phyloP scores from a whole-genome alignment of 2,797 vertebrate genomes.

The Microhierax caerulescens region DNA sequence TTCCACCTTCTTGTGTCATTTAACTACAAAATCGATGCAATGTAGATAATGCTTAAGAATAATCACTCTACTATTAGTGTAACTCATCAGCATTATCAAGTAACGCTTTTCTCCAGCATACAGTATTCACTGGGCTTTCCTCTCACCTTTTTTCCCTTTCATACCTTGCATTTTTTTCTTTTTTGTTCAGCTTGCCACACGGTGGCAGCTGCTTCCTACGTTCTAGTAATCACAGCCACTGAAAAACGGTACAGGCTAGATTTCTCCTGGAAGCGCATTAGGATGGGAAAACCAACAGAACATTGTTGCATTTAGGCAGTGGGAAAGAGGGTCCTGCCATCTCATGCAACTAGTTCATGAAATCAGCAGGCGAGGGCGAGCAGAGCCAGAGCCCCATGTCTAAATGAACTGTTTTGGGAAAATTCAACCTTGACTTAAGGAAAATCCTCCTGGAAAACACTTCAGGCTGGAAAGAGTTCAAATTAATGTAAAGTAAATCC shows the following conservation, averaged over 20 bases:
- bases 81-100: neutral
- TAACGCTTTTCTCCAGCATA: neutral
- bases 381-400: neutral
- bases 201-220: neutral
- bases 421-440: neutral
- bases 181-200: neutral
- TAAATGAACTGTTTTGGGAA: neutral
- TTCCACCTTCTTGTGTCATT: neutral
- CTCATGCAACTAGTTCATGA: neutral
- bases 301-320: neutral
- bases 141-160: neutral
- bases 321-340: neutral
- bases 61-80: neutral
- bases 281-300: neutral
- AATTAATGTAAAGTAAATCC: neutral
- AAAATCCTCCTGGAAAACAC: neutral
- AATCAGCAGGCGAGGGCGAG: neutral
- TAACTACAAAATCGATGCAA: neutral
- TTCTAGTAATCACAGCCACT: neutral
- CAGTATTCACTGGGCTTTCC: neutral
- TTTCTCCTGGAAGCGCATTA: neutral
- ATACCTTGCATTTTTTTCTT: neutral
- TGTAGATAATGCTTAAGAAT: neutral
- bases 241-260: neutral
- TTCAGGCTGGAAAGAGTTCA: neutral